phyloP scores from a whole-genome alignment of 2,888 invertebrate genomes.

The Cyclophora albipunctata region DNA sequence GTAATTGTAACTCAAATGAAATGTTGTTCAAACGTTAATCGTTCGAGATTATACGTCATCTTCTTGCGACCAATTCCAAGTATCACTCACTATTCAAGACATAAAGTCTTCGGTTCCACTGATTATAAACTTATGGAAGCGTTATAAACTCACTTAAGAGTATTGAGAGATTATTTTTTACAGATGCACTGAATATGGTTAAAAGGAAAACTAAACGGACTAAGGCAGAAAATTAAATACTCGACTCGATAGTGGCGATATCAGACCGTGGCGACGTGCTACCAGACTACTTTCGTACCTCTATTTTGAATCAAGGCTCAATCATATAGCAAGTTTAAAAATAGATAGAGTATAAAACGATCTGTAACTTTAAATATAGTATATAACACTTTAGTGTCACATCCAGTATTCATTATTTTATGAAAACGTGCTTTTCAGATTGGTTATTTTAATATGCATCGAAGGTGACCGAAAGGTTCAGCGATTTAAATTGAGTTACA shows the following conservation, averaged over 20 bases:
- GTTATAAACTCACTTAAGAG: not conserved
- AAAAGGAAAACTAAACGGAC: too few relatives aligned
- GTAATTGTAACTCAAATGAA: too few relatives aligned
- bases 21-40: conserved; percentile 2
- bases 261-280: too few relatives aligned
- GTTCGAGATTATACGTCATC: not conserved
- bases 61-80: conserved; percentile 38
- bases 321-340: too few relatives aligned
- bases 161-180: not conserved
- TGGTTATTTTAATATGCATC: conserved; percentile 65
- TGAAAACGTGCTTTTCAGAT: conserved; percentile 32
- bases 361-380: too few relatives aligned
- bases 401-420: conserved; percentile 32
- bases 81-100: conserved; percentile 52
- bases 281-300: too few relatives aligned
- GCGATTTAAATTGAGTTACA: conserved; percentile 62
- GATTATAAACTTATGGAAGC: conserved; percentile 9
- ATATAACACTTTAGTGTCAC: conserved; percentile 2
- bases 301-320: too few relatives aligned
- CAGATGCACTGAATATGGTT: not conserved
- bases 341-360: too few relatives aligned
- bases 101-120: conserved; percentile 18
- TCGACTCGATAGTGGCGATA: too few relatives aligned
- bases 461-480: conserved; percentile 57
- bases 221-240: too few relatives aligned